Conservation (phyloP, 2,797 vertebrate genomes). For the Sebastiscus albofasciatus region DNA sequence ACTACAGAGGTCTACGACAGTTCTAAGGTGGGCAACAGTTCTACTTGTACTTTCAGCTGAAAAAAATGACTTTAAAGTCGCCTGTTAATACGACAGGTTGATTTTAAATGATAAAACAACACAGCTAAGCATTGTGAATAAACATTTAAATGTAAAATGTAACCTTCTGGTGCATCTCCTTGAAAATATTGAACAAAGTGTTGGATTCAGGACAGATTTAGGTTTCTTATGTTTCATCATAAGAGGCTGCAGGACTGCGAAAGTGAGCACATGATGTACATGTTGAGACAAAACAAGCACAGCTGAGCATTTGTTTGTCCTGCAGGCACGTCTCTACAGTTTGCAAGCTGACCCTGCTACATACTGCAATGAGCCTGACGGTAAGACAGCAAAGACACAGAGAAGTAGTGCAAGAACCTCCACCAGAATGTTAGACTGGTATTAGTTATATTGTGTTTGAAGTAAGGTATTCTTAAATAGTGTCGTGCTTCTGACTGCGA, state of each 20-base stretch:
- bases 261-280: conserved; percentile 11
- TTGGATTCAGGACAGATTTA: conserved; percentile 15
- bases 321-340: conserved; percentile 95
- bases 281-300: neutral
- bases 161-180: neutral
- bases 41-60: neutral
- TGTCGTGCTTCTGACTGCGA: neutral
- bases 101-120: neutral
- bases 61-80: neutral
- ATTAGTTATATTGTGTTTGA: neutral
- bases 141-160: neutral
- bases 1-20: conserved; percentile 97
- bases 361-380: conserved; percentile 98
- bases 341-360: conserved; percentile 97
- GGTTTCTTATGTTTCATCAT: neutral
- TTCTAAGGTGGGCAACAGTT: conserved; percentile 87
- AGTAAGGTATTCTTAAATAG: neutral
- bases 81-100: neutral
- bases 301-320: conserved; percentile 40
- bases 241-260: neutral
- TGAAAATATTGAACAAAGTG: neutral
- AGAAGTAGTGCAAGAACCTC: neutral
- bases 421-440: neutral
- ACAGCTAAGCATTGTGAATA: neutral
- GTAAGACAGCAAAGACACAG: conserved; percentile 71